Evolutionary conservation across 2,888 invertebrate species (phyloP).

Genomic region (Apotomis capreana): DNA sequence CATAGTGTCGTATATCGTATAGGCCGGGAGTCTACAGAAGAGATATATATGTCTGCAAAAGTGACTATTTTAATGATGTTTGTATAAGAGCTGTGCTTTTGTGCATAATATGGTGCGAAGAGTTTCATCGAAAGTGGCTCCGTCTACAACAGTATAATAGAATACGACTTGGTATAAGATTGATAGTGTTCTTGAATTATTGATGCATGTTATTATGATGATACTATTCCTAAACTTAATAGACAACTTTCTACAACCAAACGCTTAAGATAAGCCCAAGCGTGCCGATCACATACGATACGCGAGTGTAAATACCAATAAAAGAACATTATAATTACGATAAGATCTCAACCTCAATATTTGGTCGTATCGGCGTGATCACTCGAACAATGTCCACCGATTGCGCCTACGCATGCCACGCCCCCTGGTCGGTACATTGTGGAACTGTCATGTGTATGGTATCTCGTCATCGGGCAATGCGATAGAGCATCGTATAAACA

Average conservation of each 20-base stretch:
- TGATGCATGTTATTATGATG: not conserved
- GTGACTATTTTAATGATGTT: no score
- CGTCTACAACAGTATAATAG: no score
- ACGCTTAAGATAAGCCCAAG: slow-evolving; percentile 27
- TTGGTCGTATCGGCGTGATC: slow-evolving; percentile 69
- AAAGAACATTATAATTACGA: slow-evolving; percentile 79
- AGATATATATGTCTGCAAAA: no score
- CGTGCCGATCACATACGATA: slow-evolving; percentile 55
- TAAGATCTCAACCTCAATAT: slow-evolving; percentile 75
- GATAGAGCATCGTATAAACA: slow-evolving; percentile 54
- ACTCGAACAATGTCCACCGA: slow-evolving; percentile 78
- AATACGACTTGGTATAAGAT: no score
- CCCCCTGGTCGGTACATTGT: slow-evolving; percentile 59
- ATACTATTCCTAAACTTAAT: slow-evolving; percentile 33
- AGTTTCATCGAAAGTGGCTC: no score
- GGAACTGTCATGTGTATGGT: slow-evolving; percentile 53
- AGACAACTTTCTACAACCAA: slow-evolving; percentile 34
- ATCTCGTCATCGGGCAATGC: slow-evolving; percentile 65
- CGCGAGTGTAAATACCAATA: slow-evolving; percentile 76
- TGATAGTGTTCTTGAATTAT: no score
- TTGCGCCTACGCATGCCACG: slow-evolving; percentile 61
- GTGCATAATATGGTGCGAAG: no score
- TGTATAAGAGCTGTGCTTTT: no score
- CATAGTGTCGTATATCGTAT: no score
- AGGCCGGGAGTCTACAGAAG: no score